Conservation (phyloP, 1,140 invertebrate species). For the Euschistus heros region DNA sequence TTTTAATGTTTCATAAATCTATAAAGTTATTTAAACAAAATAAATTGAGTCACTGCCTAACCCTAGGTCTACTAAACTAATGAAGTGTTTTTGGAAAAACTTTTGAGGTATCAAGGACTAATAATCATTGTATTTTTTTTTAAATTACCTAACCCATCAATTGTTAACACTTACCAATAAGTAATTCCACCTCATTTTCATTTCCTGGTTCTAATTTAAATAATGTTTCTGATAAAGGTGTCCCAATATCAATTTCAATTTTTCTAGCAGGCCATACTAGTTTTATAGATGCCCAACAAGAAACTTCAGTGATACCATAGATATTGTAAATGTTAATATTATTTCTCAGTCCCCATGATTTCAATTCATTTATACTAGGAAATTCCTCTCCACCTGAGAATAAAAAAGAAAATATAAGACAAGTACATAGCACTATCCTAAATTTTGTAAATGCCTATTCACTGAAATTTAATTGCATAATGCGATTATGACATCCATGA, state of each 20-base stretch:
- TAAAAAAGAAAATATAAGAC: background rate
- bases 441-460: no score
- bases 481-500: no score
- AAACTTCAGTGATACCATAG: conserved; percentile 76
- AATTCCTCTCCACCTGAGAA: conserved; percentile 43
- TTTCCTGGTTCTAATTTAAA: conserved; percentile 40
- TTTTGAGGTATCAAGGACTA: no score
- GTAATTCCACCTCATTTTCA: conserved; percentile 42
- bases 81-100: no score
- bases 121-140: no score
- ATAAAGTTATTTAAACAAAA: no score
- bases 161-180: conserved; percentile 47
- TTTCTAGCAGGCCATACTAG: conserved; percentile 39
- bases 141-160: no score
- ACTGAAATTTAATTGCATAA: no score
- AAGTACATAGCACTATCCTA: background rate
- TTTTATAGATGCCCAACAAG: conserved; percentile 63
- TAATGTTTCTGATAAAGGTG: conserved; percentile 48
- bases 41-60: no score
- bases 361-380: conserved; percentile 33
- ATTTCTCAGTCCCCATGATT: conserved; percentile 41
- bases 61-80: no score
- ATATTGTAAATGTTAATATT: conserved; percentile 57
- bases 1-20: no score
- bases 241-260: conserved; percentile 38